Base-by-base conservation (phyloP, 2,113 vertebrate genomes). In the Progne subis region DNA sequence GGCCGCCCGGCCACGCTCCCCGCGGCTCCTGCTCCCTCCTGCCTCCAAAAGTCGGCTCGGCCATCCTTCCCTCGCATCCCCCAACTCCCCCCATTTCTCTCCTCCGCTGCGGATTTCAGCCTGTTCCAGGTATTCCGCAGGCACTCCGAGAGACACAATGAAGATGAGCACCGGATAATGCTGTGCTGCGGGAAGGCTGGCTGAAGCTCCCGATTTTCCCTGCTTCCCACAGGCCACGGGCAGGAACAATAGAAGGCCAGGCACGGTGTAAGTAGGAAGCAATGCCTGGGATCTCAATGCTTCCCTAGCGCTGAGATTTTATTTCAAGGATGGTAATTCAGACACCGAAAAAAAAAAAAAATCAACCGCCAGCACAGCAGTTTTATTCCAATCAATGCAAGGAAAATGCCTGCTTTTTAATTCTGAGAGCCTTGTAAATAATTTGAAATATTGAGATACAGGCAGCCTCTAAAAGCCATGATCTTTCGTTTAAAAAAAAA, bases 241-340 rank as follows among this genome's bases (percentile, higher is more conserved):
- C 90, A 39, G 94, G 94, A 95, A 97, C 95, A 97, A 96, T 95
- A 80, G 95, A 88, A 65, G 86, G 88, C 85, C 95, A 71, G 21
- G 88, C 82, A 68, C 2, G 46, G 87, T 64, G 79, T 8, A 26
- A 10, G 49, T 14, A 63, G 8, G 77, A 81, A 79, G 90, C 75
- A 17, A 49, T 74, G 80, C 53, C 78, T 61, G 7, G 75, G 74
- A 80, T 82, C 92, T 86, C 47, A 6, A 46, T 59, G 88, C 65
- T 88, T 50, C 82, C 41, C 53, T 8, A 25, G 75, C 59, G 12
- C 59, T 12, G 41, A 4, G 24, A 37, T 83, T 93, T 92, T 50
- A n/a, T 90, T 93, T 78, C 37, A 78, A 71, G 56, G 65, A 81
- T 26, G 56, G 31, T 20, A 34, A 83, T 77, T 76, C 52, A 63